Conservation (phyloP, 2,113 vertebrate genomes). For the Eulacestoma nigropectus region DNA sequence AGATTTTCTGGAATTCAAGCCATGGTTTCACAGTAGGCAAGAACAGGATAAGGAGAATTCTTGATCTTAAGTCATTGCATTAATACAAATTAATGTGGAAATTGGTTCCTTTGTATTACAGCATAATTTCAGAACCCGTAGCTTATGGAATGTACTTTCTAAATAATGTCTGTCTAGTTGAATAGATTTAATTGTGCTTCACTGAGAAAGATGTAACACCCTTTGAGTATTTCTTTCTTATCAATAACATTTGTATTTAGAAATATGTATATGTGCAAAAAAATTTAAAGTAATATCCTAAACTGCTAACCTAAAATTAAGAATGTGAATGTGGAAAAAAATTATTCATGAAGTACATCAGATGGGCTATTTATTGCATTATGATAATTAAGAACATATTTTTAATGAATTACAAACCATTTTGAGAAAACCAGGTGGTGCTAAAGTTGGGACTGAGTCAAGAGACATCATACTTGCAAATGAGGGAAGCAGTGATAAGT, state of each 20-base stretch:
- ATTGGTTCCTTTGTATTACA: constrained; percentile 39
- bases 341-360: neutral
- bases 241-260: constrained; percentile 3
- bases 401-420: constrained; percentile 13
- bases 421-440: constrained; percentile 6
- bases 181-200: constrained; percentile 11
- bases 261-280: neutral
- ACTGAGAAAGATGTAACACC: neutral
- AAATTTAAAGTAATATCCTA: neutral
- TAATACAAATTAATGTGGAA: constrained; percentile 52
- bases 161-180: neutral
- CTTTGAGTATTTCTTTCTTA: constrained; percentile 16
- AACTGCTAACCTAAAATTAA: neutral
- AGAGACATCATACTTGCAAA: constrained; percentile 1
- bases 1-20: constrained; percentile 14
- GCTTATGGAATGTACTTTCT: constrained; percentile 6
- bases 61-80: constrained; percentile 21
- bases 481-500: neutral
- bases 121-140: constrained; percentile 17
- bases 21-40: neutral
- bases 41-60: neutral
- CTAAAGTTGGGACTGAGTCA: neutral
- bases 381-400: neutral
- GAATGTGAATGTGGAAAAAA: neutral
- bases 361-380: neutral